phyloP scores from a whole-genome alignment of 2,888 invertebrate species.

The Eristalis tenax region DNA sequence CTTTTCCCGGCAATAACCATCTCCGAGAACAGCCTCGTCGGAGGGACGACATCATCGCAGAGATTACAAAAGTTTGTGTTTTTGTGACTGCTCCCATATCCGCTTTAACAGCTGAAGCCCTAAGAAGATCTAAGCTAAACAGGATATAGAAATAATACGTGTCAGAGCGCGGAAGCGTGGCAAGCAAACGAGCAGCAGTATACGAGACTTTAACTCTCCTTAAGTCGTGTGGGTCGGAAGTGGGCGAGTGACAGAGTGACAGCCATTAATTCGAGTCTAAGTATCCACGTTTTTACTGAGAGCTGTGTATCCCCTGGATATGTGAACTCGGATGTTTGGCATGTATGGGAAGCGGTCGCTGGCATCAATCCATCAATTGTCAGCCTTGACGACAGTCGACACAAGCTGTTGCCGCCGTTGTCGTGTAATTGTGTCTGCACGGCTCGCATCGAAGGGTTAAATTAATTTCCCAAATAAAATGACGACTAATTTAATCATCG shows the following conservation, averaged over 20 bases:
- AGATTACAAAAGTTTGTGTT: constrained; percentile 23
- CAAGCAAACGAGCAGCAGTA: background rate
- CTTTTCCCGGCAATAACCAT: background rate
- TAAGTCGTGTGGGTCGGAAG: background rate
- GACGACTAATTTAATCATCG: constrained; percentile 7
- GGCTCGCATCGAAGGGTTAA: constrained; percentile 2
- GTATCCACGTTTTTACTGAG: background rate
- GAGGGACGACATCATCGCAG: background rate
- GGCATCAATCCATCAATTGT: constrained; percentile 3
- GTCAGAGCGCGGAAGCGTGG: background rate
- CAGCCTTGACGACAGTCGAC: background rate
- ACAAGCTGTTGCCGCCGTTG: background rate
- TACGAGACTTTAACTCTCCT: background rate
- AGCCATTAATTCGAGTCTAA: background rate
- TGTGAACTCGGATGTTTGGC: background rate
- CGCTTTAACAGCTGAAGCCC: constrained; percentile 24
- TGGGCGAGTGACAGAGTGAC: background rate
- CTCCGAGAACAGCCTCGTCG: background rate
- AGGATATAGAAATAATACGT: background rate
- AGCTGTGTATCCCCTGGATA: background rate
- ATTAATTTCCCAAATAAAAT: constrained; percentile 26
- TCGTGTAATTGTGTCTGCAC: background rate
- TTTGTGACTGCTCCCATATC: constrained; percentile 19
- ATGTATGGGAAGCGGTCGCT: background rate
- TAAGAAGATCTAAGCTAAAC: background rate